Evolutionary conservation across 2,888 invertebrate genomes (phyloP).

Genomic region (Caenorhabditis plicata): DNA sequence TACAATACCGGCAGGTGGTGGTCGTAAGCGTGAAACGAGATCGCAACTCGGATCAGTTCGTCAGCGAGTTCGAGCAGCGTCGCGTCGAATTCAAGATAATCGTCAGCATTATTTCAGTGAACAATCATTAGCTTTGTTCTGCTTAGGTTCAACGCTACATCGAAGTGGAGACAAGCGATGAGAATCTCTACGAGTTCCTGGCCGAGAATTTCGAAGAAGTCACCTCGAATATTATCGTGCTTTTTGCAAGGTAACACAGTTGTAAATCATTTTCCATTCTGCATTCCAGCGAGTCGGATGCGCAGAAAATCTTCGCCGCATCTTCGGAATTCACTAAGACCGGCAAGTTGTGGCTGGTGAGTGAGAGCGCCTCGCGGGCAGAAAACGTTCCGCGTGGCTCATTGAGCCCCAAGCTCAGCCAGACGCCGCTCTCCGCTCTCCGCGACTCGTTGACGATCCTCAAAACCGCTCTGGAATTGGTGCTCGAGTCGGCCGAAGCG

Average conservation of each 20-base stretch:
- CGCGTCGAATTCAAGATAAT: constrained; percentile 38
- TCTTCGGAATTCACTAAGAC: constrained; percentile 30
- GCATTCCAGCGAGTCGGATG: constrained; percentile 41
- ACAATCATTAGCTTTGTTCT: not conserved
- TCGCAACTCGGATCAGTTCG: constrained; percentile 52
- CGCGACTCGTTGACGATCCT: constrained; percentile 51
- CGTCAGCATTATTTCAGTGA: constrained; percentile 6
- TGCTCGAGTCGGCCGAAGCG: constrained; percentile 16
- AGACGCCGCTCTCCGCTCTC: constrained; percentile 45
- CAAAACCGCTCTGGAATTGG: constrained; percentile 20
- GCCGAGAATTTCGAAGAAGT: constrained; percentile 53
- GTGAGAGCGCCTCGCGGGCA: constrained; percentile 54
- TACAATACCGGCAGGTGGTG: constrained; percentile 76
- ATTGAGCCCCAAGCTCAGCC: constrained; percentile 44
- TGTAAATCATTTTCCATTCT: not conserved
- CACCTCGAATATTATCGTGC: constrained; percentile 59
- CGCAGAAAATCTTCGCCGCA: constrained; percentile 48
- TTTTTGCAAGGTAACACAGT: constrained; percentile 58
- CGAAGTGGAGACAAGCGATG: constrained; percentile 42
- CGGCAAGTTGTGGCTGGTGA: constrained; percentile 60
- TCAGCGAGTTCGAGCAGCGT: constrained; percentile 42
- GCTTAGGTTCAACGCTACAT: constrained; percentile 57
- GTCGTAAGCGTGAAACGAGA: constrained; percentile 53
- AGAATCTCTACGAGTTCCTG: constrained; percentile 31
- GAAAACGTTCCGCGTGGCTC: constrained; percentile 54